Evolutionary conservation across 1,140 invertebrate species (phyloP), one percentile per base, ranked within the genome.

Genomic region (Formica selysi): DNA sequence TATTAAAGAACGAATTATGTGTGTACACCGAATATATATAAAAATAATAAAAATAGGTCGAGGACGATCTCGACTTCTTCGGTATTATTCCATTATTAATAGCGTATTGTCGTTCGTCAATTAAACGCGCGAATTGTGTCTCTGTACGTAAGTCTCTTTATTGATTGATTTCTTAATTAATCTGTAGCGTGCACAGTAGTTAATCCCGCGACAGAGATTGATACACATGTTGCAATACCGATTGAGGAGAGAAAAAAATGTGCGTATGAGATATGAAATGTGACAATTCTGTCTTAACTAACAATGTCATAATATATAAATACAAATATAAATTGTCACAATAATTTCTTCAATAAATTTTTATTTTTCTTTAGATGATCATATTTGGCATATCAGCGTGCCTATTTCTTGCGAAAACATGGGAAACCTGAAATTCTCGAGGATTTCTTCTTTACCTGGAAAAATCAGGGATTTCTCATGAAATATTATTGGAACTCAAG

Each of bases 11-110:
- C 10, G 10, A 29, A 26, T 11, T 26, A 61, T 38, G 26, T 54
- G 26, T 61, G 10, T 5, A 13, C 41, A 41, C 2, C 11, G 48
- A 51, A 51, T 19, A 51, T 51, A 51, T 44, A 11, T 3, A 32
- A 44, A 44, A 11, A 11, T 44, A 64, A 48, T 48, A 13, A 3
- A 26, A 22, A 38, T 29, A 38, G 41, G 48, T 36, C n/a, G 16
- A 68, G 54, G 32, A 3, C 22, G 11, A 62, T 62, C 61, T 22
- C 36, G 32, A 38, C 32, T 89, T 84, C 62, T 41, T 51, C 48
- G 22, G 85, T 89, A 85, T 76, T 89, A 85, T 90, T 90, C 85
- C 88, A n/a, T 71, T 79, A 59, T 89, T 84, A 87, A 48, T 51
- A 64, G 67, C 48, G 5, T 44, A 78, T 65, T 54, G 74, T n/a